Conservation (phyloP, 2,113 vertebrate species). For the Nycticebus coucang region DNA sequence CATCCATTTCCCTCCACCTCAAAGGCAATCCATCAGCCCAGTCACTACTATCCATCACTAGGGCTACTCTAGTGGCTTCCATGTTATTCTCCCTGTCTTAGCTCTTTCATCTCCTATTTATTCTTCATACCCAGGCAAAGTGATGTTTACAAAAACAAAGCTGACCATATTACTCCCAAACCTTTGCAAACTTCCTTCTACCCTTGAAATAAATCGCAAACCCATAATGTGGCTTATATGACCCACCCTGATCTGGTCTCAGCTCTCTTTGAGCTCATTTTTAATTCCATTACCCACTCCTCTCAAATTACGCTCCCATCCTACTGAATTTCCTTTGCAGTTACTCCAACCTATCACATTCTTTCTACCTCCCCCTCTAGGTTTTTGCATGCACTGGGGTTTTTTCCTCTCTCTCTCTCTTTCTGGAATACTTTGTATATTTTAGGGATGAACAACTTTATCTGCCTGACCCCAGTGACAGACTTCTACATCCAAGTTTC, state of each 20-base stretch:
- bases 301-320: not conserved
- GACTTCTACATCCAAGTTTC: not conserved
- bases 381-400: not conserved
- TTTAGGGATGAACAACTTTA: constrained; percentile 8
- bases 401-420: not conserved
- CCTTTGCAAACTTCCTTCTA: not conserved
- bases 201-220: not conserved
- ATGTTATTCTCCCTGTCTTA: not conserved
- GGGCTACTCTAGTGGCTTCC: not conserved
- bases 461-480: not conserved
- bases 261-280: not conserved
- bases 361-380: not conserved
- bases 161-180: not conserved
- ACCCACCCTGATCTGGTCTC: not conserved
- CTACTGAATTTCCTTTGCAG: not conserved
- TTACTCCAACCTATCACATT: not conserved
- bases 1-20: not conserved
- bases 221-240: not conserved
- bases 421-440: not conserved
- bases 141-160: constrained; percentile 37
- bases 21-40: not conserved
- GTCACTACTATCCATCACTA: not conserved
- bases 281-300: not conserved
- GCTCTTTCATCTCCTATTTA: not conserved
- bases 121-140: not conserved